Base-by-base conservation (phyloP, 2,888 invertebrate genomes). In the Zele albiditarsus region DNA sequence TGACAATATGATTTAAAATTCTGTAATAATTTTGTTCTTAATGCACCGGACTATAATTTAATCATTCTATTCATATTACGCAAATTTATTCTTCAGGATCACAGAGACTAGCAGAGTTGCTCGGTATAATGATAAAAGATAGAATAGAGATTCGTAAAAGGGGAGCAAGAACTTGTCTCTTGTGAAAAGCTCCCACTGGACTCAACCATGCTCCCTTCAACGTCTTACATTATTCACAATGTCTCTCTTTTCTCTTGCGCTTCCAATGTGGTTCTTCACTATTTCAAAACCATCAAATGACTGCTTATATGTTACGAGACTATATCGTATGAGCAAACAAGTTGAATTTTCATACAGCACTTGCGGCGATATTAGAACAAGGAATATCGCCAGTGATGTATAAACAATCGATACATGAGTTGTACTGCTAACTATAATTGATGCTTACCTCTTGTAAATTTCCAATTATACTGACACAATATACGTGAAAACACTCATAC, bases 171-270 rank as follows among this genome's bases (percentile, higher is more conserved):
- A 67, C 31, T 60, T 20, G 25, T 28, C 25, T 28, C 31, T 62
- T 28, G 31, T 62, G 62, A 62, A n/a, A 28, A n/a, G 28, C 28
- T 33, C 66, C 12, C 66, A 33, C 65, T 31, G 65, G 31, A 25
- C 46, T 38, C 60, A 25, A n/a, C 12, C 46, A 38, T 38, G 38
- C 38, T 66, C 38, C 23, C 66, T 66, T 46, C 23, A 38, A 10
- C 5, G 2, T 46, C 14, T 46, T 66, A 66, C 46, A 66, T 66
- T 66, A 66, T 66, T 66, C 66, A 66, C 38, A 23, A 46, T 33
- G 65, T 65, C 23, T 38, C n/a, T 46, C n/a, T 53, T 53, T 46
- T 25, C 46, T 66, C 46, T 66, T 20, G 46, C 42, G 25, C 25
- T 46, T 25, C 23, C 42, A 14, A 42, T 66, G 23, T 46, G 4